Evolutionary conservation across 2,888 invertebrate genomes (phyloP).

Genomic region (Yponomeuta evonymella): DNA sequence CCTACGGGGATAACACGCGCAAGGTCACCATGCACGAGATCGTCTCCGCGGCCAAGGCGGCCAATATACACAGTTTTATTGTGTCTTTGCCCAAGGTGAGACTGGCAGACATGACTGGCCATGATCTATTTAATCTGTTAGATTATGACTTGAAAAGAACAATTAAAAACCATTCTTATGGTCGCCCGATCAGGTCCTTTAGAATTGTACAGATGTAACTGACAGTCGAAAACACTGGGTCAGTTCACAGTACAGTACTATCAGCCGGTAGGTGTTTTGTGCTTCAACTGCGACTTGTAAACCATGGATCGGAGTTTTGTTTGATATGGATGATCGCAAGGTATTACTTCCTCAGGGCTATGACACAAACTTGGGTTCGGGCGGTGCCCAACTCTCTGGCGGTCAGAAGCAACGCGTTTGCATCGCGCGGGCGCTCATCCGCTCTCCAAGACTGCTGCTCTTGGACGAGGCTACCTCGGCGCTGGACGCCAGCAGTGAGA

Average conservation of each 20-base stretch:
- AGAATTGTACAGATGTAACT: no score
- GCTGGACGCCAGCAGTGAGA: constrained; percentile 83
- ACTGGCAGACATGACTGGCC: no score
- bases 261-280: no score
- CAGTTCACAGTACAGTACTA: no score
- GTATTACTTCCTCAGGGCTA: constrained; percentile 71
- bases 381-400: constrained; percentile 81
- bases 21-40: constrained; percentile 82
- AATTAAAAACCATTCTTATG: no score
- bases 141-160: no score
- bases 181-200: no score
- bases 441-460: constrained; percentile 79
- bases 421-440: constrained; percentile 82
- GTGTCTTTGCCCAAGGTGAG: constrained; percentile 79
- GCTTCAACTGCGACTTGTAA: no score
- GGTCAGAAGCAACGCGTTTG: constrained; percentile 87
- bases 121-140: no score
- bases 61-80: constrained; percentile 89
- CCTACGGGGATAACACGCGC: constrained; percentile 87
- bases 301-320: no score
- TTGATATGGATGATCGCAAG: no score
- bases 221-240: no score
- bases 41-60: constrained; percentile 82
- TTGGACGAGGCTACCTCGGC: constrained; percentile 83
- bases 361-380: constrained; percentile 81